Percentiles rank a stretch among this genome's conserved stretches.
phyloP scores from a whole-genome alignment of 2,797 vertebrate genomes.

The Liasis olivaceus region DNA sequence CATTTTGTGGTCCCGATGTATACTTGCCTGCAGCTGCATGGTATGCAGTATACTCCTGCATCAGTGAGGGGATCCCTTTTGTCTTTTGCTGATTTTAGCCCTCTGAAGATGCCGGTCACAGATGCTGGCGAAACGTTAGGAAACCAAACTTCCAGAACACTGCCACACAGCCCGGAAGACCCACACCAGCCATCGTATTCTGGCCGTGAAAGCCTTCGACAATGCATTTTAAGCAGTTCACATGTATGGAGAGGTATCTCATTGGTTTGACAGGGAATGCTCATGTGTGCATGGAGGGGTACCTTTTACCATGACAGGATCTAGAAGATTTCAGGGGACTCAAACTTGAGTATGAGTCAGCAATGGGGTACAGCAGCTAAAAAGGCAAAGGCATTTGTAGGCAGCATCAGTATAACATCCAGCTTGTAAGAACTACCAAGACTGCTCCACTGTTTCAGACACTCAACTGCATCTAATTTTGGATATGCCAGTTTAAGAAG shows the following conservation, averaged over 20 bases:
- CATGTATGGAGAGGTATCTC: neutral
- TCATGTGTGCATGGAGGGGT: neutral
- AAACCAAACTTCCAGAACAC: too few relatives aligned
- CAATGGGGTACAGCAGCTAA: neutral
- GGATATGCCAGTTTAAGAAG: neutral
- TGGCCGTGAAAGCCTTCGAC: too few relatives aligned
- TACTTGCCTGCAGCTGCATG: too few relatives aligned
- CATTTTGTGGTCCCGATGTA: too few relatives aligned
- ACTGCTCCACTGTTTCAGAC: neutral
- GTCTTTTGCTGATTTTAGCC: too few relatives aligned
- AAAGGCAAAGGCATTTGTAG: neutral
- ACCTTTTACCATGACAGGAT: neutral
- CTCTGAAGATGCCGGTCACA: too few relatives aligned
- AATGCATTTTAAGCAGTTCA: neutral
- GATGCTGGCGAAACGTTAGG: too few relatives aligned
- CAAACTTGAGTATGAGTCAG: neutral
- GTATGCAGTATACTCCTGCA: too few relatives aligned
- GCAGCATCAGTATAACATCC: neutral
- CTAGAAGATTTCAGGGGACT: neutral
- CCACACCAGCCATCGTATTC: too few relatives aligned
- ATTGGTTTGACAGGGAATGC: neutral
- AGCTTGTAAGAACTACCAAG: neutral
- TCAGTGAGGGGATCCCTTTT: too few relatives aligned
- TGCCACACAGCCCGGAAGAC: too few relatives aligned
- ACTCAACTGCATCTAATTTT: neutral